phyloP scores from a whole-genome alignment of 2,113 vertebrate genomes.

The Xiphophorus couchianus region DNA sequence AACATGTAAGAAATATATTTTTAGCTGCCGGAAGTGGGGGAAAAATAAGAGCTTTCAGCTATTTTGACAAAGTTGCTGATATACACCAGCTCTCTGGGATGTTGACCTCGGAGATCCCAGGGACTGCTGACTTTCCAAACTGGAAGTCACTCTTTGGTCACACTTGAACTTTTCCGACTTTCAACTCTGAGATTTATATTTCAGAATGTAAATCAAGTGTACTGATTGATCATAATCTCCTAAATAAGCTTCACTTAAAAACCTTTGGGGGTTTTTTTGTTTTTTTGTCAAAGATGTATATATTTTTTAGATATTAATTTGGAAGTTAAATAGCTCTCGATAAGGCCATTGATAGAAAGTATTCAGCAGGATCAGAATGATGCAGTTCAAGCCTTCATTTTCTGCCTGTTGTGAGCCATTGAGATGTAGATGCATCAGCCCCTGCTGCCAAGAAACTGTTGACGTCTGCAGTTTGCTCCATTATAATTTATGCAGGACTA shows the following conservation, averaged over 20 bases:
- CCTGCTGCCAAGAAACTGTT: slow-evolving; percentile 64
- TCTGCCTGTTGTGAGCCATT: slow-evolving; percentile 39
- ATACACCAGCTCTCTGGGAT: not conserved
- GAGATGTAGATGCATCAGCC: slow-evolving; percentile 39
- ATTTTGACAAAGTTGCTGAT: not conserved
- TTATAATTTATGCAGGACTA: slow-evolving; percentile 80
- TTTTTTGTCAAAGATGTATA: no score
- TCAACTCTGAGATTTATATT: not conserved
- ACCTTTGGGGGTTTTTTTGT: no score
- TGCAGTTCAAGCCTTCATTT: slow-evolving; percentile 58
- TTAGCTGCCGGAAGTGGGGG: no score
- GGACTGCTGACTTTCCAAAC: not conserved
- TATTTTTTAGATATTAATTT: not conserved
- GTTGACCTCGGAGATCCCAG: not conserved
- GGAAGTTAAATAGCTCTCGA: slow-evolving; percentile 2
- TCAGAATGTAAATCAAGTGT: not conserved
- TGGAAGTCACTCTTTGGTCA: not conserved
- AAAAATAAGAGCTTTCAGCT: no score
- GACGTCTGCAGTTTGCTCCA: slow-evolving; percentile 67
- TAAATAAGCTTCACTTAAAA: no score
- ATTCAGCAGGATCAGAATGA: slow-evolving; percentile 23
- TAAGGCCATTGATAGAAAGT: slow-evolving; percentile 2
- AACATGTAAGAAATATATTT: no score
- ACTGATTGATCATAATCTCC: not conserved
- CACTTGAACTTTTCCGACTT: not conserved